Base-by-base conservation (phyloP, 2,888 invertebrate genomes). In the Orthosia cruda region DNA sequence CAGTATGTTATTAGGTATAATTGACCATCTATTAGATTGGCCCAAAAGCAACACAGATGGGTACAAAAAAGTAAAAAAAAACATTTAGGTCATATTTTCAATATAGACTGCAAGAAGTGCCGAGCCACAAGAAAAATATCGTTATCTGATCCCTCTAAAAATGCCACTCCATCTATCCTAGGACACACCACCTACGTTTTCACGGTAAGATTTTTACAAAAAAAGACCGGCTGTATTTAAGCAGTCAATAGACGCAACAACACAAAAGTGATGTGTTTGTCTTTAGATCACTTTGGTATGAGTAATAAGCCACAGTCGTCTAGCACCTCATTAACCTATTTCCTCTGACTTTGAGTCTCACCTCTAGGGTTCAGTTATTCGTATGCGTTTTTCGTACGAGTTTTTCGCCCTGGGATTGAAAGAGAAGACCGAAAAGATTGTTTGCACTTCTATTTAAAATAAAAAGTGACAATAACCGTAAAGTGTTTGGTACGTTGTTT, bases 291-390 rank as follows among this genome's bases (percentile, higher is more conserved):
- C 50, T 20, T 47, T 68, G 11, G 15, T 49, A 47, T 64, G 40
- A 62, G 45, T 62, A 59, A 61, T 68, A 68, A 64, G 47, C 45
- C n/a, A 57, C 50, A 26, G 47, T 50, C 64, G 23, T n/a, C 26
- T 45, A 67, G 63, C 49, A 64, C 58, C 67, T 68, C 59, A 64
- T 74, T 68, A 80, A 64, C 74, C 67, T 68, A 68, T 81, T 79
- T 69, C 26, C 9, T 81, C 40, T 57, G 61, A 57, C 61, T 79
- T 57, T 57, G 52, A 69, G 47, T 65, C 13, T 64, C n/a, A 59
- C 20, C n/a, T 54, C 49, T 57, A 40, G 26, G 23, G 40, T 12
- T 45, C 54, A 32, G 16, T 16, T n/a, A 45, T 55, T 59, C 55
- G 32, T 1, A 15, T n/a, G n/a, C n/a, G n/a, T 16, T n/a, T 50